A percentile compares a stretch with the other conserved stretches of the same genome.
Conservation (phyloP, 2,797 vertebrate species). For the Sciurus carolinensis region DNA sequence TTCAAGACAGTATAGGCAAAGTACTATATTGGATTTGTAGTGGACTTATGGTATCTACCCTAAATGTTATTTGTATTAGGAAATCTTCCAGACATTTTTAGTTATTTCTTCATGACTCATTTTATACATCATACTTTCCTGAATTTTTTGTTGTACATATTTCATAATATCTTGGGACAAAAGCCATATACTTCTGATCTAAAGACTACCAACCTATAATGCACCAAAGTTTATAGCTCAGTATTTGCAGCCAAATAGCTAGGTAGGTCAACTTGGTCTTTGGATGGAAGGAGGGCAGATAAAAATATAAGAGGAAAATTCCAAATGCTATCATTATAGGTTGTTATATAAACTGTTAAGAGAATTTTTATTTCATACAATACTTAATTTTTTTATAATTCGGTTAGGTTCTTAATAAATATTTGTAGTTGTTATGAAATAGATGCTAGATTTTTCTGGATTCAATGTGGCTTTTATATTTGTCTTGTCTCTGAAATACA, state of each 20-base stretch:
- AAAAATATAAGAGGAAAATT: not conserved
- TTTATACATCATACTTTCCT: not conserved
- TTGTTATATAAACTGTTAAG: not conserved
- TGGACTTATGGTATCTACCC: not conserved
- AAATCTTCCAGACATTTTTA: conserved; percentile 29
- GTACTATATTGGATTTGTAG: not conserved
- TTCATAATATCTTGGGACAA: conserved; percentile 1
- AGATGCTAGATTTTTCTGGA: not conserved
- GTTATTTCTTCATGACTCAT: not conserved
- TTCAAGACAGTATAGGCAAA: not conserved
- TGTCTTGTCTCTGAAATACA: conserved; percentile 4
- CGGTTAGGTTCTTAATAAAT: not conserved
- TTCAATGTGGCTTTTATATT: not conserved
- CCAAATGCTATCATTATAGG: not conserved
- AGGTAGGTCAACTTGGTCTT: not conserved
- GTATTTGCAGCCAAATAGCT: not conserved
- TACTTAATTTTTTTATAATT: conserved; percentile 14
- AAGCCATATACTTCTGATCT: not conserved
- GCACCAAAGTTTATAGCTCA: not conserved
- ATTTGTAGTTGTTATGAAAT: conserved; percentile 8
- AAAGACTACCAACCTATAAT: not conserved
- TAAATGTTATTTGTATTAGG: not conserved
- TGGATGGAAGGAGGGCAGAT: not conserved
- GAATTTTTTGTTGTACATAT: not conserved
- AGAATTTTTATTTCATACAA: conserved; percentile 13